Evolutionary conservation across 2,797 vertebrate genomes (phyloP).

Genomic region (Neosilurus hyrtlii): DNA sequence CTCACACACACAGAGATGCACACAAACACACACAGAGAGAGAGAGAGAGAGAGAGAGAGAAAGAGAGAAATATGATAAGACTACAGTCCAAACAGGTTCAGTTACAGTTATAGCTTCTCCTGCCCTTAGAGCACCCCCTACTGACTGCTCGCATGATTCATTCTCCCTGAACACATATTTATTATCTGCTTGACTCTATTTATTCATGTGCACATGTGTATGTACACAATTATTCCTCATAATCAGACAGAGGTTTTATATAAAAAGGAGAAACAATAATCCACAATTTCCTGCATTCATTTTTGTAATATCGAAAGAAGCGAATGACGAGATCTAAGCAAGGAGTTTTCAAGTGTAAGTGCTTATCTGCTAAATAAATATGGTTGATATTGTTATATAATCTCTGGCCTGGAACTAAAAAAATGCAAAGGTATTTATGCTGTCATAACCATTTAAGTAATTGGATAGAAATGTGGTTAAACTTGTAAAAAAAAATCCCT

Average conservation of each 20-base stretch:
- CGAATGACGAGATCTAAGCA: background rate
- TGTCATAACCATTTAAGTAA: background rate
- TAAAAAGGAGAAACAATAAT: background rate
- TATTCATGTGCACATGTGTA: constrained; percentile 25
- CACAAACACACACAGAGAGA: background rate
- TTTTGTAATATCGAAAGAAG: background rate
- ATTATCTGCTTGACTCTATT: constrained; percentile 56
- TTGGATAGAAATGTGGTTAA: constrained; percentile 1
- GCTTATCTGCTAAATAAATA: background rate
- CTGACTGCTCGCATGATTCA: constrained; percentile 74
- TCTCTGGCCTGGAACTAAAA: background rate
- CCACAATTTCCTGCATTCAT: background rate
- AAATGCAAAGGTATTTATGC: background rate
- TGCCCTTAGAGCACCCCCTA: constrained; percentile 82
- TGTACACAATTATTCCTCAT: background rate
- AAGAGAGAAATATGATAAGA: constrained; percentile 47
- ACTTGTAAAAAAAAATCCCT: background rate
- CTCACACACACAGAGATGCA: constrained; percentile 2
- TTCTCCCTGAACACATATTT: constrained; percentile 60
- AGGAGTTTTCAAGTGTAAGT: background rate
- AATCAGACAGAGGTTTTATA: background rate
- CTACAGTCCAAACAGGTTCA: background rate
- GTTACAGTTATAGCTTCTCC: constrained; percentile 53
- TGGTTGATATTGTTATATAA: background rate
- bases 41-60: too few species aligned